Conservation (phyloP, 2,797 vertebrate species). For the Falco naumanni region DNA sequence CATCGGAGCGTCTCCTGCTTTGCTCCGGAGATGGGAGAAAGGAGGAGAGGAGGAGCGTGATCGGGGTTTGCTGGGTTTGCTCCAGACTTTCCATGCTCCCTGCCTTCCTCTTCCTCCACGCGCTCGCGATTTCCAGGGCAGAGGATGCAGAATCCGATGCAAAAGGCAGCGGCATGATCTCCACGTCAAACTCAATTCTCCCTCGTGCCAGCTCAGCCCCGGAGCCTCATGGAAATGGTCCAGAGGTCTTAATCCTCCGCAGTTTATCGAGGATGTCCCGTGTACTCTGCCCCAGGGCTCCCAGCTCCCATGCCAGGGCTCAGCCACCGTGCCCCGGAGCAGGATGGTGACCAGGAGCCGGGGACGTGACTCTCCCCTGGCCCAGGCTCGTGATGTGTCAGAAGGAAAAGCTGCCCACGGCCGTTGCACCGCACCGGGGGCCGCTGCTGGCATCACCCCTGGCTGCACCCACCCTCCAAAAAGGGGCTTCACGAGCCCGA, state of each 20-base stretch:
- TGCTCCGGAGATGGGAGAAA: background rate
- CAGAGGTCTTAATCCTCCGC: constrained; percentile 41
- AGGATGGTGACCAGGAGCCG: rapidly evolving
- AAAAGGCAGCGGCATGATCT: constrained; percentile 5
- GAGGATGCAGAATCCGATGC: constrained; percentile 3
- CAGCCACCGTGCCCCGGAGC: background rate
- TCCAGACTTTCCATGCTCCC: background rate
- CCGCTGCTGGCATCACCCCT: rapidly evolving
- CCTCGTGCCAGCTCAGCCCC: background rate
- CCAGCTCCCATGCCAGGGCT: background rate
- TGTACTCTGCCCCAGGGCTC: background rate
- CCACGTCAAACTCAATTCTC: constrained; percentile 54
- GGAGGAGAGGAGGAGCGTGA: background rate
- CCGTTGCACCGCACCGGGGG: rapidly evolving
- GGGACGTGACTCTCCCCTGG: background rate
- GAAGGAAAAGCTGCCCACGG: background rate
- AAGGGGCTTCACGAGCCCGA: rapidly evolving
- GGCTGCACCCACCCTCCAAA: rapidly evolving
- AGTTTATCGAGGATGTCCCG: background rate
- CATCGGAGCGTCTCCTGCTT: background rate
- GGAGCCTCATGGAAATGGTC: constrained; percentile 25
- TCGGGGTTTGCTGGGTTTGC: background rate
- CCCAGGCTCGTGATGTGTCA: rapidly evolving
- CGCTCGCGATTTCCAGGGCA: background rate
- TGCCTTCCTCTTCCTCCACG: background rate